Conservation (phyloP, 2,113 vertebrate species). For the Smithornis capensis region DNA sequence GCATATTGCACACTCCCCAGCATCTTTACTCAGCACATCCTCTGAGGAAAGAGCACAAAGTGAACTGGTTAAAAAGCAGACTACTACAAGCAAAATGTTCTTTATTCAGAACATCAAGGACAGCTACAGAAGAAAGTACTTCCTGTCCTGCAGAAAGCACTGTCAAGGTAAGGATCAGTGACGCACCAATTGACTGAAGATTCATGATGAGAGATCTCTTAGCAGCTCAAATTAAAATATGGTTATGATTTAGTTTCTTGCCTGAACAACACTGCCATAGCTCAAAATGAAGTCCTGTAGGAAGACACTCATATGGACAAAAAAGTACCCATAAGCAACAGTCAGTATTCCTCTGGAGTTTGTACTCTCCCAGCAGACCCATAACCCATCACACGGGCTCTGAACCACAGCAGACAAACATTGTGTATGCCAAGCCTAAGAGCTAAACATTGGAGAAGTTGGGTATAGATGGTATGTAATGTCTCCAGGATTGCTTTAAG, state of each 20-base stretch:
- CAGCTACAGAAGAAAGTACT: not conserved
- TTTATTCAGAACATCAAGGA: not conserved
- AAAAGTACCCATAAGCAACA: not conserved
- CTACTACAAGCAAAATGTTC: not conserved
- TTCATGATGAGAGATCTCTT: not conserved
- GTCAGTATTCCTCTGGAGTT: not conserved
- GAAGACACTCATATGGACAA: not conserved
- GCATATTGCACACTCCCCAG: conserved; percentile 96
- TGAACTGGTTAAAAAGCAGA: not conserved
- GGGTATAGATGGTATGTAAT: not conserved
- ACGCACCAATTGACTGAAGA: not conserved
- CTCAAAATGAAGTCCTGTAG: not conserved
- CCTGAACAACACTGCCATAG: not conserved
- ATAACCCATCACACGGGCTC: not conserved
- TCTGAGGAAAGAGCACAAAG: conserved; percentile 75
- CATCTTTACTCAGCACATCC: conserved; percentile 92
- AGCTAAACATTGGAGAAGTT: not conserved
- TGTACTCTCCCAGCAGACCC: not conserved
- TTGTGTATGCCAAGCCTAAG: not conserved
- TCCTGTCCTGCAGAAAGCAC: not conserved
- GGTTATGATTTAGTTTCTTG: not conserved
- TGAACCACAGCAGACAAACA: not conserved
- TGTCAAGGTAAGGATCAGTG: not conserved
- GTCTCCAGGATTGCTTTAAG: not conserved
- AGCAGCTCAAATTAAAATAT: not conserved